These are phyloP conservation scores for Panonychus citri DNA, from an alignment of 1,140 invertebrate genomes.

Conservation along the genomic window DNA sequence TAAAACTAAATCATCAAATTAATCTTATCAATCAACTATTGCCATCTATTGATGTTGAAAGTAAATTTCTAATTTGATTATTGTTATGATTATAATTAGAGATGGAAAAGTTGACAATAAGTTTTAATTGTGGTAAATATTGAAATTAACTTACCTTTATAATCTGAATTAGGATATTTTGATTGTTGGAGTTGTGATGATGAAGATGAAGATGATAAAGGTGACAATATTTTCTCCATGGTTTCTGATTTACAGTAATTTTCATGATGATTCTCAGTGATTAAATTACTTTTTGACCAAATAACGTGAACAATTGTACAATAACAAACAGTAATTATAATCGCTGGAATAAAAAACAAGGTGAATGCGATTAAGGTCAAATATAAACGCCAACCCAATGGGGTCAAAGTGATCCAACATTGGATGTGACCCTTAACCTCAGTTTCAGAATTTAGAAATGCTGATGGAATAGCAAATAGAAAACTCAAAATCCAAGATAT, in stretches of 20 bases:
- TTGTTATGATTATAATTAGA: too few relatives aligned
- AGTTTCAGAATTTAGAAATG: constrained; percentile 57
- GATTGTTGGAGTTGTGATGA: too few relatives aligned
- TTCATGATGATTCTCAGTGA: not conserved
- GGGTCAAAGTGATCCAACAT: constrained; percentile 67
- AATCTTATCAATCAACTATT: too few relatives aligned
- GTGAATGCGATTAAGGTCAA: constrained; percentile 55
- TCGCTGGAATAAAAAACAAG: constrained; percentile 61
- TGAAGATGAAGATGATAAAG: too few relatives aligned
- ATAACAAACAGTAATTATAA: constrained; percentile 76
- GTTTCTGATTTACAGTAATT: not conserved
- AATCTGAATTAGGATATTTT: too few relatives aligned
- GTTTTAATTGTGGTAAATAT: too few relatives aligned
- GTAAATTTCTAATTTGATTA: too few relatives aligned
- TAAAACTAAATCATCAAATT: too few relatives aligned
- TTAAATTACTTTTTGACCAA: constrained; percentile 41
- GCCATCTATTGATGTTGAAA: too few relatives aligned
- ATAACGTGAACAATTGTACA: constrained; percentile 75
- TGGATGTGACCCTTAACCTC: constrained; percentile 34
- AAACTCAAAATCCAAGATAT: constrained; percentile 55
- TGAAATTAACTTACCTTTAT: too few relatives aligned
- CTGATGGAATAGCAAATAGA: constrained; percentile 54
- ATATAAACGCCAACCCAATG: constrained; percentile 55
- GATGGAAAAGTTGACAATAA: too few relatives aligned
- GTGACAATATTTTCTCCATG: too few relatives aligned